Conservation (phyloP, 2,797 vertebrate genomes). For the Dicrostonyx torquatus region DNA sequence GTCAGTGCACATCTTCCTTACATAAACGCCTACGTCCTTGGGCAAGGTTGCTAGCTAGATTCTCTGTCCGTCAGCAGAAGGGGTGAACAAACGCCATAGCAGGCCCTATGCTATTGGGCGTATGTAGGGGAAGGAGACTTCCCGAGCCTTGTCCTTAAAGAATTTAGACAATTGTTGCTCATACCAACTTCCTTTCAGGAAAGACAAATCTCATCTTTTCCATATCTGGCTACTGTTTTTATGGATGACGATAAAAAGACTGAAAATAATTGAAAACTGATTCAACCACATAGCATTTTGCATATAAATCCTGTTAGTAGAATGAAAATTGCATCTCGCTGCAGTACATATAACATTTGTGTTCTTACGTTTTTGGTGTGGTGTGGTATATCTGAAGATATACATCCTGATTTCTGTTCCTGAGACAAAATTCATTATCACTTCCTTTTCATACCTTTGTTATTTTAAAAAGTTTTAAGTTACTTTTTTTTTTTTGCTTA, state of each 20-base stretch:
- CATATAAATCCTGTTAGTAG: neutral
- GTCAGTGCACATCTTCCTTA: neutral
- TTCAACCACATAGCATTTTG: neutral
- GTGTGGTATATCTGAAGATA: neutral
- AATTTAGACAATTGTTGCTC: neutral
- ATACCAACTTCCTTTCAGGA: neutral
- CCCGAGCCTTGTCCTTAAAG: neutral
- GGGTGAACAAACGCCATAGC: rapidly evolving
- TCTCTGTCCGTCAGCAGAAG: neutral
- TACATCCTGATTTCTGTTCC: neutral
- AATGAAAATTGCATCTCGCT: neutral
- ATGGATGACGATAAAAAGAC: neutral
- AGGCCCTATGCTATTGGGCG: neutral
- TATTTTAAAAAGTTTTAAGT: neutral
- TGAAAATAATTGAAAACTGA: neutral
- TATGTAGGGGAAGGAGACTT: neutral
- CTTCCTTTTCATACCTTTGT: neutral
- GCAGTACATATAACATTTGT: neutral
- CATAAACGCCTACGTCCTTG: neutral
- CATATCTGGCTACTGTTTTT: neutral
- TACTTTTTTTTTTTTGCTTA: neutral
- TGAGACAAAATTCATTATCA: neutral
- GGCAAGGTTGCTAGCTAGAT: neutral
- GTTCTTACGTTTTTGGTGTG: neutral
- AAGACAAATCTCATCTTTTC: neutral